Conservation (phyloP, 2,888 invertebrate genomes). For the Agrypnus murinus region DNA sequence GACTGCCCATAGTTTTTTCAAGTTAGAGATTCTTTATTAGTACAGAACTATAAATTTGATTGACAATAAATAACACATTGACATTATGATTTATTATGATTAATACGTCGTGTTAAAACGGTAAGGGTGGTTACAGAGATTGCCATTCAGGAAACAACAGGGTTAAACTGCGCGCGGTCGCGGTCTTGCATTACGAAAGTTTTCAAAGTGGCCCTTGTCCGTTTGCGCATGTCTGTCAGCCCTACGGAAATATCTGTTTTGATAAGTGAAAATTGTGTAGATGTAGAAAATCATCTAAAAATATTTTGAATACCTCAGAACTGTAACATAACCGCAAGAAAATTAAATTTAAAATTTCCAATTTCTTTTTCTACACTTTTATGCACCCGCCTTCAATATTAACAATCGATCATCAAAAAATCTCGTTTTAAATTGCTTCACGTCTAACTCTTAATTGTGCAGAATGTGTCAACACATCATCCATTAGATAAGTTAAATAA, state of each 20-base stretch:
- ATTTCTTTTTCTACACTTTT: background rate
- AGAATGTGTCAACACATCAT: conserved; percentile 40
- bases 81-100: conserved; percentile 25
- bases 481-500: conserved; percentile 50
- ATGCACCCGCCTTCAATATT: conserved; percentile 10
- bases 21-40: conserved; percentile 7
- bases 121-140: conserved; percentile 42
- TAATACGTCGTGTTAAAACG: conserved; percentile 26
- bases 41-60: conserved; percentile 6
- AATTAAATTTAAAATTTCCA: background rate
- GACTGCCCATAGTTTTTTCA: conserved; percentile 15
- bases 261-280: conserved; percentile 46
- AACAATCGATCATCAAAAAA: conserved; percentile 39
- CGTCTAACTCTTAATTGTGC: conserved; percentile 28
- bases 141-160: conserved; percentile 50
- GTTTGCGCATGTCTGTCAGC: conserved; percentile 50
- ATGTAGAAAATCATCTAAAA: conserved; percentile 10
- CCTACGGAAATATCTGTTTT: conserved; percentile 47
- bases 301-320: conserved; percentile 10
- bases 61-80: conserved; percentile 12
- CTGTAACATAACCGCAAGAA: background rate
- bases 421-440: conserved; percentile 18
- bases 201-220: conserved; percentile 54
- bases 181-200: conserved; percentile 52
- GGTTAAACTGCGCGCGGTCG: conserved; percentile 57